Evolutionary conservation across 2,113 vertebrate species (phyloP).

Genomic region (Eudorcas thomsonii): DNA sequence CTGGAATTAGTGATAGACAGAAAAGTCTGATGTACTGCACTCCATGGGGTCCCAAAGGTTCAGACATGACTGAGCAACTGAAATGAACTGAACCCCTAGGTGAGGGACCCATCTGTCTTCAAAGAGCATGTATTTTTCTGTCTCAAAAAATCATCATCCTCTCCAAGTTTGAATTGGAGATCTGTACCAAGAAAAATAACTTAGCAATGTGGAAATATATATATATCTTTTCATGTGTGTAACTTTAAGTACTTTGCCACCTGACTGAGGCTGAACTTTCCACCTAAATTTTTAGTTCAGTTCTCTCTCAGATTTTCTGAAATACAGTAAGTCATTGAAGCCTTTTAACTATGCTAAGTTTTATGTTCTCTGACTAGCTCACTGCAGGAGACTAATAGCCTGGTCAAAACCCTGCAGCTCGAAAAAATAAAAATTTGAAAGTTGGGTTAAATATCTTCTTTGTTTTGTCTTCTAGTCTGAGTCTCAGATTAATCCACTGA

Average conservation of each 20-base stretch:
- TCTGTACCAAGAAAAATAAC: background rate
- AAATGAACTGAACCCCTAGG: background rate
- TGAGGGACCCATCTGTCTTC: background rate
- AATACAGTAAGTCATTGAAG: background rate
- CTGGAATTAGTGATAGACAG: background rate
- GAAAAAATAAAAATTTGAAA: background rate
- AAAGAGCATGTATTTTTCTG: background rate
- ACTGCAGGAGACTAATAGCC: background rate
- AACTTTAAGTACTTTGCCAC: background rate
- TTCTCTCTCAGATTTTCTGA: background rate
- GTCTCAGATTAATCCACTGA: background rate
- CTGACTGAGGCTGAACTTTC: background rate
- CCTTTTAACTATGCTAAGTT: background rate
- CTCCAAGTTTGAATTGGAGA: background rate
- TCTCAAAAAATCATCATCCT: background rate
- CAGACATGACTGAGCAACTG: background rate
- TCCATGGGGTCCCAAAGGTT: rapidly evolving
- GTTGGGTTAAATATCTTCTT: background rate
- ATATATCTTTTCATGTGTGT: background rate
- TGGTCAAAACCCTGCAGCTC: background rate
- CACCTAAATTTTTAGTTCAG: background rate
- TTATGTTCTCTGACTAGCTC: background rate
- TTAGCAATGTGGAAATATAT: background rate
- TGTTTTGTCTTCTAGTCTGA: background rate
- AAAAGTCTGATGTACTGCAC: background rate